Base-by-base conservation (phyloP, 2,888 invertebrate genomes). In the Drosophila demipolita region DNA sequence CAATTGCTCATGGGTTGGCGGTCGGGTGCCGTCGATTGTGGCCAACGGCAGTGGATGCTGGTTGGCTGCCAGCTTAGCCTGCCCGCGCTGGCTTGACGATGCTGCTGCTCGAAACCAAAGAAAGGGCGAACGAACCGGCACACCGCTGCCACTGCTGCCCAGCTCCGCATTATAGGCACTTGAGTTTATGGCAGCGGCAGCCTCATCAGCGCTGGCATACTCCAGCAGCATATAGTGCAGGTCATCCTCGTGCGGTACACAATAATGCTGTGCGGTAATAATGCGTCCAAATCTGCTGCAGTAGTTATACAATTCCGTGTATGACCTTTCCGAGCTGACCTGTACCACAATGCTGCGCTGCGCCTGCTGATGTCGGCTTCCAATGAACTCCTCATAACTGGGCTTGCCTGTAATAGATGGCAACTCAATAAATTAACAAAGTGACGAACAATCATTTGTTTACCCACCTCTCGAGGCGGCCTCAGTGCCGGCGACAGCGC, bases 221-320 rank as follows among this genome's bases (percentile, higher is more conserved):
- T 97, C 97, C 57, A 97, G 94, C 40, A 97, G 93, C 91, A 97
- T 95, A 89, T 96, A 97, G 92, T 96, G 95, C 95, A 96, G 93
- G 58, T 95, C 94, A 80, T 93, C 94, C 50, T 92, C 91, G 35
- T 92, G 89, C 23, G 84, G 83, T 36, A 92, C 83, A 61, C 87
- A 81, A 58, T 92, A 97, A 91, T 96, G 96, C 86, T 96, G 95
- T 88, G 96, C 94, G 65, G 94, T 94, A 74, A 94, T 93, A 57
- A 97, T 94, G 9, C 90, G 92, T 11, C 96, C 96, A 92, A 95
- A 95, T 79, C 94, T 93, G 33, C 94, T 94, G 92, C 97, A 97
- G 90, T 96, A 96, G 5, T 94, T 93, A 90, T 95, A 94, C 61
- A 97, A 93, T 92, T 97, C 96, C 54, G 92, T 92, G 84, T 94